Conservation (phyloP, 2,888 invertebrate genomes). For the Macaria liturata region DNA sequence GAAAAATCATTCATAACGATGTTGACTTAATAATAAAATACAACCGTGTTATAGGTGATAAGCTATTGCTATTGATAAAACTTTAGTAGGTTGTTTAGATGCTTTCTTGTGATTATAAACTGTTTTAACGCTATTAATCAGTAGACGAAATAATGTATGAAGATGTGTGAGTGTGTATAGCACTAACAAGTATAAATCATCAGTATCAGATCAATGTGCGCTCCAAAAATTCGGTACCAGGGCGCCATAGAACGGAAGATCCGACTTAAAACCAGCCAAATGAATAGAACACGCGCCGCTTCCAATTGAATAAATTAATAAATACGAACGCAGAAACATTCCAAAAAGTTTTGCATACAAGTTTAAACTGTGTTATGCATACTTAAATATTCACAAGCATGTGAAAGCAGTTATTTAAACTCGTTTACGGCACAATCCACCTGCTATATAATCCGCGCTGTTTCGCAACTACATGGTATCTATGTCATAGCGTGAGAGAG, state of each 20-base stretch:
- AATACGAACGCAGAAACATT: constrained; percentile 17
- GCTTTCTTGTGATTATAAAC: too few species aligned
- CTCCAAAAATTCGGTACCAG: constrained; percentile 7
- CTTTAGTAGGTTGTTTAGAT: too few species aligned
- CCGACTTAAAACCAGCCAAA: constrained; percentile 1
- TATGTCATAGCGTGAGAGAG: constrained; percentile 71
- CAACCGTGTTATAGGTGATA: too few species aligned
- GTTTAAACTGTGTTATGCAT: constrained; percentile 41
- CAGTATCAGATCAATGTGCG: constrained; percentile 14
- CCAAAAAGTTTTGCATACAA: constrained; percentile 26
- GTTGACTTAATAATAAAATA: too few species aligned
- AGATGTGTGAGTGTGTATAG: too few species aligned
- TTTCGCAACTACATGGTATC: constrained; percentile 80
- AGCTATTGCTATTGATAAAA: too few species aligned
- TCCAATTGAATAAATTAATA: constrained; percentile 9
- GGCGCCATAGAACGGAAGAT: constrained; percentile 4
- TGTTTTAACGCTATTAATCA: too few species aligned
- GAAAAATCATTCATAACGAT: too few species aligned
- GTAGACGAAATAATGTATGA: too few species aligned
- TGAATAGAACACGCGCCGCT: constrained; percentile 3
- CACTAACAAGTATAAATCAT: too few species aligned
- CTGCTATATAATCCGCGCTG: constrained; percentile 82
- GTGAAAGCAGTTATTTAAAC: constrained; percentile 81
- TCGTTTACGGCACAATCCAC: constrained; percentile 79
- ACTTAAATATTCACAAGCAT: constrained; percentile 61